Base-by-base conservation (phyloP, 1,140 invertebrate genomes). In the Drosophila sp. region DNA sequence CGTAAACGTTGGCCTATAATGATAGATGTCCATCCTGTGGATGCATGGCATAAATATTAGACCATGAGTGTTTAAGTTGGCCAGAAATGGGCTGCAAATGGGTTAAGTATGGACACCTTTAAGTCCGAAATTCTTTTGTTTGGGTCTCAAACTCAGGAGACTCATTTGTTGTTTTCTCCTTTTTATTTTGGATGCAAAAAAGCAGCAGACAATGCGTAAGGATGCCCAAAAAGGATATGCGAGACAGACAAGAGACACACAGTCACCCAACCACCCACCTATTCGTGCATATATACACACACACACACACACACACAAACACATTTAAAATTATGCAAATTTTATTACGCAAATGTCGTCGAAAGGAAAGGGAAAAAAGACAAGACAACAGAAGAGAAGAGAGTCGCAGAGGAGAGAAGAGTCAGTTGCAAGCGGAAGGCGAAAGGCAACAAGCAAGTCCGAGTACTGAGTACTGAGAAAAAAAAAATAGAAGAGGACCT, bases 241-340 rank as follows among this genome's bases (percentile, higher is more conserved):
- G 84, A 89, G 84, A 87, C 84, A 87, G 84, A 60, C 84, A 47
- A 84, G 79, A 83, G 76, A 87, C 84, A 78, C 68, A 80, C 72
- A 71, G 35, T 50, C 56, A 55, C 66, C 70, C 55, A 62, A 54
- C 55, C 55, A 62, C 66, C 55, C 58, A 65, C 66, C 44, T 10
- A 27, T 50, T 7, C 25, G 44, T 50, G 44, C 35, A 78, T 68
- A 77, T 69, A 71, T 33, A 60, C 58, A 64, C 67, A 71, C 56
- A 63, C 67, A 60, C 58, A 62, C 60, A 50, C 35, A 32, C 47
- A 60, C 63, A 69, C 58, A 61, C 69, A 68, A 64, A 85, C 72
- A 89, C 84, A 86, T 89, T 89, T 80, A 80, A 90, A 90, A 90
- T 90, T 90, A 90, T 90, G 87, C 87, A 90, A 90, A 90, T 90